A percentile compares a stretch with the other conserved stretches of the same genome.
Conservation (phyloP, 2,888 invertebrate genomes). For the Trichopoda pennipes region DNA sequence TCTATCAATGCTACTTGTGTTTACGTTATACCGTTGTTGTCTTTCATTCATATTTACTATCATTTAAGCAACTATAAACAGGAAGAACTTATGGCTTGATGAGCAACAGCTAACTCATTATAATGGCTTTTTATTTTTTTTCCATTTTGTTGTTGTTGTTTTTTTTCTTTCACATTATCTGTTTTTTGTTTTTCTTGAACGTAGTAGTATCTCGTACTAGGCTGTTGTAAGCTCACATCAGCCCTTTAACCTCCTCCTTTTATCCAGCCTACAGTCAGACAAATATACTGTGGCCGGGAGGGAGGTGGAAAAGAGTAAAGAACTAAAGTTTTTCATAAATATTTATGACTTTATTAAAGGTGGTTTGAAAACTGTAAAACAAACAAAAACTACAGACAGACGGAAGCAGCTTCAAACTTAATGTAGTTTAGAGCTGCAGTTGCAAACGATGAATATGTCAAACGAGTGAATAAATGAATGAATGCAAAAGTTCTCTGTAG, state of each 20-base stretch:
- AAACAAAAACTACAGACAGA: slow-evolving; percentile 47
- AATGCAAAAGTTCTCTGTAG: slow-evolving; percentile 36
- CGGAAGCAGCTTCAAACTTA: slow-evolving; percentile 43
- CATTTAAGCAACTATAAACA: slow-evolving; percentile 67
- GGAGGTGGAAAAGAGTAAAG: neutral
- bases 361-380: slow-evolving; percentile 49
- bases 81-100: slow-evolving; percentile 69
- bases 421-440: slow-evolving; percentile 44
- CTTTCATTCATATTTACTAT: slow-evolving; percentile 52
- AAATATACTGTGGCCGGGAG: neutral
- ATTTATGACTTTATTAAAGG: slow-evolving; percentile 80
- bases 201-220: slow-evolving; percentile 24
- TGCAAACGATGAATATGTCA: slow-evolving; percentile 54
- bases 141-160: slow-evolving; percentile 30
- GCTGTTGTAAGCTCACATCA: neutral
- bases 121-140: slow-evolving; percentile 63
- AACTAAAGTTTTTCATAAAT: slow-evolving; percentile 78
- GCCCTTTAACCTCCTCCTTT: neutral
- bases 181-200: slow-evolving; percentile 13
- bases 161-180: slow-evolving; percentile 37
- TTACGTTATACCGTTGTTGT: slow-evolving; percentile 9
- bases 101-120: slow-evolving; percentile 69
- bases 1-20: slow-evolving; percentile 6
- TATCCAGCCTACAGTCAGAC: neutral
- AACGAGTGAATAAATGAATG: slow-evolving; percentile 40